These are phyloP conservation scores for Siniperca chuatsi DNA, from an alignment of 2,113 vertebrate genomes.

Conservation along the genomic window DNA sequence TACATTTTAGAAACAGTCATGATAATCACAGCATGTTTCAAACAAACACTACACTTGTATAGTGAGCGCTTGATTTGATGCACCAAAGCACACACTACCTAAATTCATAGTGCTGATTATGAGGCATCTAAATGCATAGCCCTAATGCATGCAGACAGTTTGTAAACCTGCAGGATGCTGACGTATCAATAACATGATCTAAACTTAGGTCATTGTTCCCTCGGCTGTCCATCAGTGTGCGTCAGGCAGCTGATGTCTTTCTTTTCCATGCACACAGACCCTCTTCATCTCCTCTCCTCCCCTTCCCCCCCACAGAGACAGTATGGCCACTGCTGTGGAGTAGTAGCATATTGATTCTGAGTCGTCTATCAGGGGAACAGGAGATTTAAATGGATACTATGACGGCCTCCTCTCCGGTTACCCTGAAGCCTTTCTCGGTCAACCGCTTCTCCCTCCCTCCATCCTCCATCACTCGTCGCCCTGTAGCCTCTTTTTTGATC, in stretches of 20 bases:
- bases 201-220: constrained; percentile 69
- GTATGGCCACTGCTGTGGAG: constrained; percentile 61
- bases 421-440: constrained; percentile 40
- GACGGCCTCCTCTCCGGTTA: constrained; percentile 67
- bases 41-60: background rate
- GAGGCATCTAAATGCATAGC: background rate
- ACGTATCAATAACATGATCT: constrained; percentile 64
- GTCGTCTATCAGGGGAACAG: constrained; percentile 75
- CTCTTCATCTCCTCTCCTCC: background rate
- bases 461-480: constrained; percentile 5
- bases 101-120: background rate
- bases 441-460: constrained; percentile 11
- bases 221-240: constrained; percentile 43
- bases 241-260: constrained; percentile 50
- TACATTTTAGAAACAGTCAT: background rate
- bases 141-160: background rate
- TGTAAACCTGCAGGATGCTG: constrained; percentile 46
- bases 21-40: background rate
- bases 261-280: constrained; percentile 10
- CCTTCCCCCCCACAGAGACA: constrained; percentile 40
- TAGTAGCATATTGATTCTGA: constrained; percentile 80
- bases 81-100: background rate
- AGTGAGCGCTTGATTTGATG: constrained; percentile 6
- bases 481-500: constrained; percentile 18
- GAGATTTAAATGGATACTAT: constrained; percentile 79